phyloP scores from a whole-genome alignment of 1,140 invertebrate species.

The Muscidifurax raptorellus region DNA sequence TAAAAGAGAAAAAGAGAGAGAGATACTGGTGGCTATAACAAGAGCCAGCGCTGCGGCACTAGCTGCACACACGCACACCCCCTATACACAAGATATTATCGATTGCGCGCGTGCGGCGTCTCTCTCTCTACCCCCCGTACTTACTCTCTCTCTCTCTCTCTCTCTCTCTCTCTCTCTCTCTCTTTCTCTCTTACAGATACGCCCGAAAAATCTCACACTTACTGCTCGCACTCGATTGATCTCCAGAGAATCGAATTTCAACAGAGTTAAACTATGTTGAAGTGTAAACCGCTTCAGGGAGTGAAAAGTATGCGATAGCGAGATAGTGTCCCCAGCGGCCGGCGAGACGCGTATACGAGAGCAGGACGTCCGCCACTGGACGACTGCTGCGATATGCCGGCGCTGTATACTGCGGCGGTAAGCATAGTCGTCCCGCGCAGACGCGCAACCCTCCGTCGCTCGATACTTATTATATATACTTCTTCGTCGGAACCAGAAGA shows the following conservation, averaged over 20 bases:
- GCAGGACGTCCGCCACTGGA: constrained; percentile 2
- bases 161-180: too few species aligned
- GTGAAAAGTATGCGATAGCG: too few species aligned
- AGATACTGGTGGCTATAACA: background rate
- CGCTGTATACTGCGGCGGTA: background rate
- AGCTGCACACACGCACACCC: background rate
- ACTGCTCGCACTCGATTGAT: too few species aligned
- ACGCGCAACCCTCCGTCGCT: background rate
- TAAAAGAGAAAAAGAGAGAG: background rate
- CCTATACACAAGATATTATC: background rate
- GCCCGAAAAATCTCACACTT: too few species aligned
- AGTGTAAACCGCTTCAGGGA: too few species aligned
- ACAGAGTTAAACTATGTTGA: too few species aligned
- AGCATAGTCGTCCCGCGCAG: background rate
- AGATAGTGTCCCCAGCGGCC: background rate
- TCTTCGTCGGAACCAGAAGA: too few species aligned
- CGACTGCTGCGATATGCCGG: background rate
- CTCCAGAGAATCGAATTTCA: too few species aligned
- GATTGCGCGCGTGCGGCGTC: background rate
- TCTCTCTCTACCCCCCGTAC: background rate
- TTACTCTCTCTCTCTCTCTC: background rate
- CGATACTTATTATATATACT: background rate
- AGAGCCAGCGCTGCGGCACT: background rate
- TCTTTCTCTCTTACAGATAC: too few species aligned
- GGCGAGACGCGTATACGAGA: background rate